Percentiles rank a stretch among this genome's conserved stretches.
These are phyloP conservation scores for Homarus gammarus DNA, from an alignment of 2,888 invertebrate genomes.

Conservation along the genomic window DNA sequence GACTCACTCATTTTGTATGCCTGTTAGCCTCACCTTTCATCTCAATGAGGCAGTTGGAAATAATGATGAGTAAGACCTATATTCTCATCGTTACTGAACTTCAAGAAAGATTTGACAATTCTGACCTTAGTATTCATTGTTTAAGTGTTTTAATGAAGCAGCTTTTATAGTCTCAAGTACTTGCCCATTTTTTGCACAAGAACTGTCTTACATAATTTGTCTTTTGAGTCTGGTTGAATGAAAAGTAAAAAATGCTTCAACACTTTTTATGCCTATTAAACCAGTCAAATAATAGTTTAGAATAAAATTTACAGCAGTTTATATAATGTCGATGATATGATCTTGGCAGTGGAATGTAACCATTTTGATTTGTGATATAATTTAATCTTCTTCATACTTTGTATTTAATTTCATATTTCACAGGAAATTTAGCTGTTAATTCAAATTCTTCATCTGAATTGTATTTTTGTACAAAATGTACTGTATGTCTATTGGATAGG, in stretches of 20 bases:
- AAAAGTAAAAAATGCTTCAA: slow-evolving; percentile 31
- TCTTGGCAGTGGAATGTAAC: slow-evolving; percentile 22
- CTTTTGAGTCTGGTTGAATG: slow-evolving; percentile 34
- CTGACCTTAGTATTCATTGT: slow-evolving; percentile 39
- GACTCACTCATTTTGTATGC: neutral
- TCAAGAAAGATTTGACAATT: slow-evolving; percentile 6
- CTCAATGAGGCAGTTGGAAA: neutral
- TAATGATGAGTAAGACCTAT: neutral
- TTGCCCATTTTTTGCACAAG: slow-evolving; percentile 49
- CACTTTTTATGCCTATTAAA: slow-evolving; percentile 38
- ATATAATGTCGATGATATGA: slow-evolving; percentile 17
- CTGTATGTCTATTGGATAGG: neutral
- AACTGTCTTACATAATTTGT: slow-evolving; percentile 31
- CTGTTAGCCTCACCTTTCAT: neutral
- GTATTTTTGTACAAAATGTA: slow-evolving; percentile 8
- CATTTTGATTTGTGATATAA: slow-evolving; percentile 33
- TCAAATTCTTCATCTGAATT: neutral
- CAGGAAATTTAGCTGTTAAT: neutral
- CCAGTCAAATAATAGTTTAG: slow-evolving; percentile 33
- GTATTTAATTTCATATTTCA: neutral
- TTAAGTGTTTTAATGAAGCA: slow-evolving; percentile 42
- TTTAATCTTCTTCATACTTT: neutral
- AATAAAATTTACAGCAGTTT: slow-evolving; percentile 4
- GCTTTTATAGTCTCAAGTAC: slow-evolving; percentile 37
- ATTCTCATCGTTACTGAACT: slow-evolving; percentile 9